Percentiles rank a stretch among this genome's conserved stretches.
phyloP scores from a whole-genome alignment of 1,140 invertebrate species.

The Drosophila nebulosa region DNA sequence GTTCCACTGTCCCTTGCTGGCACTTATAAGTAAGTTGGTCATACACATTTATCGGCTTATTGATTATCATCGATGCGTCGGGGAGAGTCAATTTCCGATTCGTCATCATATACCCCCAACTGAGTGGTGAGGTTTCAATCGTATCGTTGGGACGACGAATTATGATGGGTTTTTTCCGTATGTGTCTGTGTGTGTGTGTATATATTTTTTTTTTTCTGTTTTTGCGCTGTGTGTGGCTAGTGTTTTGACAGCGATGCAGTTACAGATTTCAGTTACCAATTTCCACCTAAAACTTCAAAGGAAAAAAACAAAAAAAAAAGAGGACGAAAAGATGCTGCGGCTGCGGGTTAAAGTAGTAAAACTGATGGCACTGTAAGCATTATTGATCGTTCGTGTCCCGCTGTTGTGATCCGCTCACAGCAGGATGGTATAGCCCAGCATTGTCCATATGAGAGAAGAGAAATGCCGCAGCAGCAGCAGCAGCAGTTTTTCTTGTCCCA shows the following conservation, averaged over 20 bases:
- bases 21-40: slow-evolving; percentile 34
- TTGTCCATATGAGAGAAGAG: slow-evolving; percentile 28
- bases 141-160: slow-evolving; percentile 12
- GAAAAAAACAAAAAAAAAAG: slow-evolving; percentile 26
- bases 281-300: slow-evolving; percentile 29
- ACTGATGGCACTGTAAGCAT: slow-evolving; percentile 47
- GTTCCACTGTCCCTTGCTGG: slow-evolving; percentile 19
- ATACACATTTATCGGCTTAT: slow-evolving; percentile 67
- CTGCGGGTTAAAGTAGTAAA: slow-evolving; percentile 16
- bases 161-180: slow-evolving; percentile 33
- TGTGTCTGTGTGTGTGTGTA: too few relatives aligned
- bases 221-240: slow-evolving; percentile 36
- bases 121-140: slow-evolving; percentile 49
- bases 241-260: slow-evolving; percentile 37
- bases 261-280: not conserved
- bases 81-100: slow-evolving; percentile 67
- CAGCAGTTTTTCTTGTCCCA: slow-evolving; percentile 36
- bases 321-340: not conserved
- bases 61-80: slow-evolving; percentile 64
- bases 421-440: slow-evolving; percentile 31
- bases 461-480: slow-evolving; percentile 31
- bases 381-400: slow-evolving; percentile 70
- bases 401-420: slow-evolving; percentile 73
- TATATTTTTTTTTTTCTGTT: too few relatives aligned
- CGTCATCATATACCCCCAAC: slow-evolving; percentile 60